Percentiles rank a stretch among this genome's conserved stretches.
phyloP scores from a whole-genome alignment of 2,888 invertebrate genomes.

The Coelogynopora nodosa region DNA sequence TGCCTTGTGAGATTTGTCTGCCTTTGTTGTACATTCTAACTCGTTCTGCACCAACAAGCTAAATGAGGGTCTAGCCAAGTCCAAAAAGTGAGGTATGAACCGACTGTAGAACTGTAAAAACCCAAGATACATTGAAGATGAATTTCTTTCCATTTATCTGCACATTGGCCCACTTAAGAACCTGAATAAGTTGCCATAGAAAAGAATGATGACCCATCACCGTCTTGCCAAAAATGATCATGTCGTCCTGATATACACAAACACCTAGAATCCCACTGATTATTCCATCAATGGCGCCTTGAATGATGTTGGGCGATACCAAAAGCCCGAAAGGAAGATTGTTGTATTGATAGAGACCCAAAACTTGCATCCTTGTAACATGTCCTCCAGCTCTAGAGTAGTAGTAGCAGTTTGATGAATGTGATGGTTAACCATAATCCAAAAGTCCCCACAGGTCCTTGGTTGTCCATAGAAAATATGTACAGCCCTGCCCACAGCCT shows the following conservation, averaged over 20 bases:
- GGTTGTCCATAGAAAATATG: no score
- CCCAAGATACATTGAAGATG: background rate
- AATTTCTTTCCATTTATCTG: background rate
- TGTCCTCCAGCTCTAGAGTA: no score
- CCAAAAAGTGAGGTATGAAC: background rate
- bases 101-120: background rate
- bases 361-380: no score
- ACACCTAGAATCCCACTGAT: background rate
- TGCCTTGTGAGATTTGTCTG: background rate
- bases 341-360: conserved; percentile 5
- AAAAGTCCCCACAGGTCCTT: no score
- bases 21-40: no score
- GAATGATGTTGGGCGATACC: background rate
- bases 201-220: background rate
- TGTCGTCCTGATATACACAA: background rate
- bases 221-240: background rate
- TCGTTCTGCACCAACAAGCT: background rate
- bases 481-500: no score
- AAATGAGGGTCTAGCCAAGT: background rate
- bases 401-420: no score
- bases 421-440: no score
- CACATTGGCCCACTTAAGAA: background rate
- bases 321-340: background rate
- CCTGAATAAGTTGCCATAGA: background rate
- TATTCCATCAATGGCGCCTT: background rate